These are phyloP conservation scores for Equus przewalskii DNA, from an alignment of 2,113 vertebrate genomes.

Conservation along the genomic window DNA sequence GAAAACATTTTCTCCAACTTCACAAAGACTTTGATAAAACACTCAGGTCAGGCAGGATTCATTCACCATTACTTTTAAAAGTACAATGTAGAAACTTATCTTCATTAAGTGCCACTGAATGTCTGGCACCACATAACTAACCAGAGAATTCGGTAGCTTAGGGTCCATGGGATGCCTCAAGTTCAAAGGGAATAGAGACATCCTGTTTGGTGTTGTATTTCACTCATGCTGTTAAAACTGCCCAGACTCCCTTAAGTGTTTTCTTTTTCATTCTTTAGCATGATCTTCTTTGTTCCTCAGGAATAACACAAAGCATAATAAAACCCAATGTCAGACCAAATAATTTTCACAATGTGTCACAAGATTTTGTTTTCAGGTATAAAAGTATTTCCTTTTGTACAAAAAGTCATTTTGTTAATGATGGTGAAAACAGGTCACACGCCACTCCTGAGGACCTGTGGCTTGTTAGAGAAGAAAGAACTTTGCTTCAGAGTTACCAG, in stretches of 20 bases:
- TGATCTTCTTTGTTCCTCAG: slow-evolving; percentile 76
- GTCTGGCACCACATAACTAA: slow-evolving; percentile 88
- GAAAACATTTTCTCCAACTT: slow-evolving; percentile 60
- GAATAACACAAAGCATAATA: slow-evolving; percentile 74
- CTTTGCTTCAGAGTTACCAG: neutral
- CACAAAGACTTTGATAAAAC: slow-evolving; percentile 73
- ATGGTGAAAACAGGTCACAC: neutral
- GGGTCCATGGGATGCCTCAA: slow-evolving; percentile 92
- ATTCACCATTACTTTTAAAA: slow-evolving; percentile 82
- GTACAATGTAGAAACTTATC: slow-evolving; percentile 85
- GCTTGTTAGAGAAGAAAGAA: neutral
- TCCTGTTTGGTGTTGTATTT: slow-evolving; percentile 92
- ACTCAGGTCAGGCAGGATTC: slow-evolving; percentile 69
- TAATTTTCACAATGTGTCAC: slow-evolving; percentile 73
- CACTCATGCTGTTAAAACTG: slow-evolving; percentile 89
- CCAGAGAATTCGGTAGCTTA: slow-evolving; percentile 89
- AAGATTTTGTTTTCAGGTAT: slow-evolving; percentile 66
- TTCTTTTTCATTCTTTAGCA: slow-evolving; percentile 79
- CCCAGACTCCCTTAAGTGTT: slow-evolving; percentile 83
- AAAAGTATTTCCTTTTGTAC: slow-evolving; percentile 27
- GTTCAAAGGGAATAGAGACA: slow-evolving; percentile 93
- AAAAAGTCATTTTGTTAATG: neutral
- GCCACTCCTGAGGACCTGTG: neutral
- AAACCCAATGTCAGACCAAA: slow-evolving; percentile 61
- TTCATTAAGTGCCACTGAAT: slow-evolving; percentile 87